phyloP scores from a whole-genome alignment of 2,797 vertebrate species.

The Zalophus californianus region DNA sequence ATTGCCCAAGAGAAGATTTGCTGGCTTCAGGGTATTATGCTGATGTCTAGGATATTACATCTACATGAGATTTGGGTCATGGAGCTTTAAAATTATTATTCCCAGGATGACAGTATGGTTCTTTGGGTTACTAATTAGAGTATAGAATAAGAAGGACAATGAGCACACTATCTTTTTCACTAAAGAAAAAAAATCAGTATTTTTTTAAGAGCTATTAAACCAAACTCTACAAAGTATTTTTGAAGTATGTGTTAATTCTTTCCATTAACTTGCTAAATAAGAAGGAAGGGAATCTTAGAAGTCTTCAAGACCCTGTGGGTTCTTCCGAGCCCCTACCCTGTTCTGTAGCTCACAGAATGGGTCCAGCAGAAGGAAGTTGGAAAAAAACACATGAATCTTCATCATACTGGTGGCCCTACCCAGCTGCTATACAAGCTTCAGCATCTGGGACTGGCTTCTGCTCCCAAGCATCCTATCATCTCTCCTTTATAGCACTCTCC shows the following conservation, averaged over 20 bases:
- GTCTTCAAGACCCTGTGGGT: not conserved
- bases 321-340: not conserved
- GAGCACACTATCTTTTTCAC: not conserved
- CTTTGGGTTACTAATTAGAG: not conserved
- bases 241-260: constrained; percentile 20
- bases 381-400: not conserved
- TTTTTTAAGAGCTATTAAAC: not conserved
- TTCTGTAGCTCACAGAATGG: not conserved
- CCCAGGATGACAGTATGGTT: not conserved
- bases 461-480: not conserved
- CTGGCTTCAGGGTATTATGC: not conserved
- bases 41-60: not conserved
- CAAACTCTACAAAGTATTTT: constrained; percentile 7
- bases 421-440: not conserved
- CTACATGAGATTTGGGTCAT: not conserved
- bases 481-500: not conserved
- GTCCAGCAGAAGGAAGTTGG: not conserved
- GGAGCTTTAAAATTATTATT: not conserved
- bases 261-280: not conserved
- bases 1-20: not conserved
- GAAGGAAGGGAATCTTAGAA: not conserved
- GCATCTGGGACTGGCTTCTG: not conserved
- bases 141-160: not conserved
- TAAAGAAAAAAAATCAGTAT: not conserved
- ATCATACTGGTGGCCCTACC: not conserved